Base-by-base conservation (phyloP, 1,140 invertebrate species). In the Calycopis cecrops region DNA sequence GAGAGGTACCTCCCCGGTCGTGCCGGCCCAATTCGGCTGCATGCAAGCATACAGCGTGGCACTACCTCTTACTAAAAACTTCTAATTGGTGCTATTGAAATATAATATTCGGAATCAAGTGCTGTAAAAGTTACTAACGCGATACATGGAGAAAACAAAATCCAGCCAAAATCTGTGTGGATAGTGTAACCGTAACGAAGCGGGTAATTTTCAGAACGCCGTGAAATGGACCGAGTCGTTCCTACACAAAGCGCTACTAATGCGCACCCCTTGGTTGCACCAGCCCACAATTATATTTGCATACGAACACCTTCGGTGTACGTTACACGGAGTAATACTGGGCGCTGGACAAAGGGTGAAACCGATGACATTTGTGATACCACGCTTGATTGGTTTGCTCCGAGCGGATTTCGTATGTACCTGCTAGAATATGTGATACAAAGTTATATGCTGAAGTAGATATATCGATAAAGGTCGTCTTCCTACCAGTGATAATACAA, bases 181-280 rank as follows among this genome's bases (percentile, higher is more conserved):
- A 6, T 28, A 28, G 21, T 28, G 21, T 28, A 28, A 28, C 12
- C 12, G 33, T 28, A 16, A 51, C 42, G 44, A 65, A 72, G 55
- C 66, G 64, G 64, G 66, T 77, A 76, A 77, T 79, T 77, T 69
- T 58, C 65, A 58, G 59, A 67, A 55, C 63, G 49, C 63, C 67
- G 69, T 79, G 69, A 73, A 77, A 76, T 77, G 71, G 71, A 76
- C 67, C 69, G 76, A 71, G 63, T 76, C 73, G 74, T 76, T 75
- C 62, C 56, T 64, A 64, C 63, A 77, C 76, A 79, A 77, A 77
- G 74, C 76, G 63, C 53, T 65, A 62, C 65, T 78, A 74, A 80
- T 66, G 71, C 64, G 59, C 68, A 63, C 57, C 63, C 62, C 68
- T 71, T 70, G 63, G 65, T 53, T 73, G 65, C 71, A 72, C 63